phyloP scores from a whole-genome alignment of 1,140 invertebrate genomes.

The Drosophila miranda region DNA sequence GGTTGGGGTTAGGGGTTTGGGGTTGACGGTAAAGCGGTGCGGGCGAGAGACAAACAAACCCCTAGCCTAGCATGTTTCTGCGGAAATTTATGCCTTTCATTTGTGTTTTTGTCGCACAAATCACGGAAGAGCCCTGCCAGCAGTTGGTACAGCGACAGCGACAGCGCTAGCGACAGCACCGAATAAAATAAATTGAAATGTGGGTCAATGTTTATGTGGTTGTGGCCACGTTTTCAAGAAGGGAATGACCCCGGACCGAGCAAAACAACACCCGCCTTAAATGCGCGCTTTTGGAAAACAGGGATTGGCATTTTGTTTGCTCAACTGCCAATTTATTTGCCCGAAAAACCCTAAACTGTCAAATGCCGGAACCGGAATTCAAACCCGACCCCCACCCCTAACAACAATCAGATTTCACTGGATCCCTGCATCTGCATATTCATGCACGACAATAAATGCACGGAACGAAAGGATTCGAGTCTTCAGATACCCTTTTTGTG shows the following conservation, averaged over 20 bases:
- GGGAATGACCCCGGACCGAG: conserved; percentile 33
- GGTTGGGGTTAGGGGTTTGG: conserved; percentile 1
- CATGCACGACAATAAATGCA: conserved; percentile 43
- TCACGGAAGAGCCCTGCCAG: conserved; percentile 37
- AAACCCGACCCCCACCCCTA: background rate
- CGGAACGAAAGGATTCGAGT: background rate
- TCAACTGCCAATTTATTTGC: conserved; percentile 41
- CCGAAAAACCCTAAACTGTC: conserved; percentile 42
- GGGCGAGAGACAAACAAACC: conserved; percentile 10
- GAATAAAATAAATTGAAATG: conserved; percentile 57
- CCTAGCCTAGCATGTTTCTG: conserved; percentile 10
- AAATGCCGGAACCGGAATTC: no score
- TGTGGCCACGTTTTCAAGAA: conserved; percentile 36
- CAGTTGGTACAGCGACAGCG: conserved; percentile 5
- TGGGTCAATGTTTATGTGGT: conserved; percentile 66
- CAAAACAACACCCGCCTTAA: conserved; percentile 27
- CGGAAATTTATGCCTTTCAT: conserved; percentile 70
- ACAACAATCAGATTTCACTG: conserved; percentile 56
- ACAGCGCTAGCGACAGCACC: conserved; percentile 27
- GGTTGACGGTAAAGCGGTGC: background rate
- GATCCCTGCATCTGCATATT: conserved; percentile 9
- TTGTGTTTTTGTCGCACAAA: conserved; percentile 55
- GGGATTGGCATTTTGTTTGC: conserved; percentile 52
- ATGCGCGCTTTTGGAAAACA: conserved; percentile 17
- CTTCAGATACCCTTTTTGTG: no score